phyloP scores from a whole-genome alignment of 2,797 vertebrate genomes.

The Chrysocyon brachyurus region DNA sequence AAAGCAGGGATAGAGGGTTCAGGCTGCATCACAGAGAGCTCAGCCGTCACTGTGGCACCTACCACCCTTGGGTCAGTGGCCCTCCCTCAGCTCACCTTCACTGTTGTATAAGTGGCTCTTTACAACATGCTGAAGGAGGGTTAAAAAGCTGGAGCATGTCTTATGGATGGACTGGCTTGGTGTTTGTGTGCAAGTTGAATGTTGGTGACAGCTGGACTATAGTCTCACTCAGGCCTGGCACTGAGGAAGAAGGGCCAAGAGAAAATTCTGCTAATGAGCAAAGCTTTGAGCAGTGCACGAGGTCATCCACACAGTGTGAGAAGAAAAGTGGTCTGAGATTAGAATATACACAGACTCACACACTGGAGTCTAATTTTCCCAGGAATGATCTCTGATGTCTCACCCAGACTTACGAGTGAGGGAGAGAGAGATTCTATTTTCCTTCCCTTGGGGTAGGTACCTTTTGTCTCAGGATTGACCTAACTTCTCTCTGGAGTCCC shows the following conservation, averaged over 20 bases:
- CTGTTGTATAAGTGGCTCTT: rapidly evolving
- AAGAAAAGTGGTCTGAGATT: not conserved
- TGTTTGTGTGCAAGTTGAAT: not conserved
- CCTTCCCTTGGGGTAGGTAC: not conserved
- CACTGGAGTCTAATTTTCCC: not conserved
- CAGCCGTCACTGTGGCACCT: not conserved
- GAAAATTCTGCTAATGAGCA: not conserved
- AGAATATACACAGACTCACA: not conserved
- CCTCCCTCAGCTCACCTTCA: no score
- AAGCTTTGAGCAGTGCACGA: not conserved
- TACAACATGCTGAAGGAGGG: not conserved
- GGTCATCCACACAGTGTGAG: not conserved
- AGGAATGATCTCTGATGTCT: not conserved
- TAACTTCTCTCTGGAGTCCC: not conserved
- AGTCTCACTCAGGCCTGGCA: not conserved
- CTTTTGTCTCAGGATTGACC: not conserved
- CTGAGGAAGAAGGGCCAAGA: not conserved
- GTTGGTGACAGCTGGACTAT: not conserved
- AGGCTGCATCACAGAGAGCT: not conserved
- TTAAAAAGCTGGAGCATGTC: not conserved
- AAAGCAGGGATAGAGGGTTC: not conserved
- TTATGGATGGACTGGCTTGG: not conserved
- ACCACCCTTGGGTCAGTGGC: not conserved
- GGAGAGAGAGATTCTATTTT: not conserved
- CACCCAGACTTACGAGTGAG: not conserved